phyloP scores from a whole-genome alignment of 2,888 invertebrate species.

The Tribolium freemani region DNA sequence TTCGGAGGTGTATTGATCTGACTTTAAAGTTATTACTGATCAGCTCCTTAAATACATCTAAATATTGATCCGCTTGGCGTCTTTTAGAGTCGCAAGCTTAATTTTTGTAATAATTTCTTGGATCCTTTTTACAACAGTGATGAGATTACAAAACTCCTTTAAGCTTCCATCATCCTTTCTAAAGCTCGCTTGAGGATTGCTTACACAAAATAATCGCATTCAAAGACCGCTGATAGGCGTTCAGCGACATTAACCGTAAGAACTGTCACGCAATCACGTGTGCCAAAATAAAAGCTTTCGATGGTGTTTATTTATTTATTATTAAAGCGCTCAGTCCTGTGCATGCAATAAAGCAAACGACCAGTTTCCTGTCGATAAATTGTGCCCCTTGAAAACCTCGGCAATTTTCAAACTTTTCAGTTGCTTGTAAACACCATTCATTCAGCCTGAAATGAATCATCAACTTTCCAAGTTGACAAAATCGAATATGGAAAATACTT shows the following conservation, averaged over 20 bases:
- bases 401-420: background rate
- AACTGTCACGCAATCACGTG: slow-evolving; percentile 47
- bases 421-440: background rate
- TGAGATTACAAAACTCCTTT: background rate
- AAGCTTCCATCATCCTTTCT: background rate
- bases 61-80: background rate
- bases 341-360: slow-evolving; percentile 23
- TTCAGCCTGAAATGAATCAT: background rate
- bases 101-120: background rate
- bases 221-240: slow-evolving; percentile 35
- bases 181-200: slow-evolving; percentile 1
- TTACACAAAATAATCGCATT: slow-evolving; percentile 37
- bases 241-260: slow-evolving; percentile 39
- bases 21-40: background rate
- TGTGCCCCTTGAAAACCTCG: background rate
- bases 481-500: slow-evolving; percentile 4
- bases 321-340: slow-evolving; percentile 3
- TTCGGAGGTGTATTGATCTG: background rate
- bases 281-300: slow-evolving; percentile 36
- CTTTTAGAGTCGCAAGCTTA: no score
- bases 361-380: slow-evolving; percentile 14
- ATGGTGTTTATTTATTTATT: slow-evolving; percentile 45
- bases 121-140: background rate
- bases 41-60: background rate
- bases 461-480: background rate